Percentiles rank a stretch among this genome's conserved stretches.
Conservation (phyloP, 1,140 invertebrate genomes). For the Bombus impatiens region DNA sequence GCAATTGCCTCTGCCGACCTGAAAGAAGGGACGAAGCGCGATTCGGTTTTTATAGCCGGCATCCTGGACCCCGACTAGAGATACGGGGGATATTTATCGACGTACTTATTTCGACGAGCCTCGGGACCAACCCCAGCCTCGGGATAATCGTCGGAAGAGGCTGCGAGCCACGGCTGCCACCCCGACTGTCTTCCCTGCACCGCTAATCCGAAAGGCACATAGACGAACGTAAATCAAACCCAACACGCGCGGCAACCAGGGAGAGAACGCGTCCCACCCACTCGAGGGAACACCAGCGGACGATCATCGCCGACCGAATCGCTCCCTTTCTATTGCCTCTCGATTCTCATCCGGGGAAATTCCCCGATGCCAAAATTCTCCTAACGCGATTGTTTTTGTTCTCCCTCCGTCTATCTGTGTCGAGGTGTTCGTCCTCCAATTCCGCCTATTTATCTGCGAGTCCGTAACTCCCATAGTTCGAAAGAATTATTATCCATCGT, state of each 20-base stretch:
- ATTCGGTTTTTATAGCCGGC: constrained; percentile 46
- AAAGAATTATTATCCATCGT: constrained; percentile 17
- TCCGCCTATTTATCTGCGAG: neutral
- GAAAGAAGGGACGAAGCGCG: constrained; percentile 6
- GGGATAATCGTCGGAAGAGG: constrained; percentile 63
- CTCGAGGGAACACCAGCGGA: neutral
- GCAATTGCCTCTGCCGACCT: neutral
- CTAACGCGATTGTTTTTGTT: constrained; percentile 30
- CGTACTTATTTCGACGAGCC: constrained; percentile 52
- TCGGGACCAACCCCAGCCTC: constrained; percentile 22
- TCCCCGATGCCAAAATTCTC: constrained; percentile 25
- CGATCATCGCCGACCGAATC: neutral
- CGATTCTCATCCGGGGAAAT: neutral
- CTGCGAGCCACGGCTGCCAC: neutral
- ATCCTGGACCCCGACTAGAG: constrained; percentile 29
- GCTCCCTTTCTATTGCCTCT: neutral
- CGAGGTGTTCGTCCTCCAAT: no score
- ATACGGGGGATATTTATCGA: constrained; percentile 53
- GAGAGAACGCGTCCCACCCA: neutral
- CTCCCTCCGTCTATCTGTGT: neutral
- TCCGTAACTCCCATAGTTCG: neutral
- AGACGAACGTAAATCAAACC: constrained; percentile 44
- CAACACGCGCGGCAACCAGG: neutral
- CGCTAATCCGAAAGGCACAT: constrained; percentile 48
- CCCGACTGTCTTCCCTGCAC: constrained; percentile 19